phyloP scores from a whole-genome alignment of 2,888 invertebrate species.

The Drosophila lacicola region DNA sequence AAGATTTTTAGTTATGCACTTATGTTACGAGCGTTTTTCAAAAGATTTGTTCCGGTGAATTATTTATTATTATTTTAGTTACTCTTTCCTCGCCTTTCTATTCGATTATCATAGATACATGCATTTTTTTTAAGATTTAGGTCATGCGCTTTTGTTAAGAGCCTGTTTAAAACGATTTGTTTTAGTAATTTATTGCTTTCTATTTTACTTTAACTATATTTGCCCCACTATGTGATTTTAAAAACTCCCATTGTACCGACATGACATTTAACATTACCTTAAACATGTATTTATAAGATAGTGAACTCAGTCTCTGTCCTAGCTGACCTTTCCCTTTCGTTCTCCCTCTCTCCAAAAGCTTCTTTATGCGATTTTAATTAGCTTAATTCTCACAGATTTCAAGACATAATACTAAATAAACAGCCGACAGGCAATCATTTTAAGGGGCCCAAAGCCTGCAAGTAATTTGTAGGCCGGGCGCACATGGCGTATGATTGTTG shows the following conservation, averaged over 20 bases:
- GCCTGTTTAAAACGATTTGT: too few relatives aligned
- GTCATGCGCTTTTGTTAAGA: too few relatives aligned
- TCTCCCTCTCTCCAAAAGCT: neutral
- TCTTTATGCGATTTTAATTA: constrained; percentile 1
- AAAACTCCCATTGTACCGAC: neutral
- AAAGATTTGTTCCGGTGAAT: too few relatives aligned
- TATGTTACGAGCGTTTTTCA: too few relatives aligned
- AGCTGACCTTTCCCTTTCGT: neutral
- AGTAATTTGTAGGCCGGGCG: constrained; percentile 52
- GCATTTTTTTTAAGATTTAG: too few relatives aligned
- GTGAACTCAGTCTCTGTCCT: neutral
- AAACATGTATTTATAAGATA: neutral
- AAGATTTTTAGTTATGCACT: too few relatives aligned
- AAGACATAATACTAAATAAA: constrained; percentile 9
- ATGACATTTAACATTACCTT: neutral
- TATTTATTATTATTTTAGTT: too few relatives aligned
- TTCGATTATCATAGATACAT: too few relatives aligned
- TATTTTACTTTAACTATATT: neutral
- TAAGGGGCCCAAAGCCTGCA: constrained; percentile 29
- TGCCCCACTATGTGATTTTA: neutral
- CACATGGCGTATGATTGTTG: constrained; percentile 58
- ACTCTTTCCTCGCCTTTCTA: too few relatives aligned
- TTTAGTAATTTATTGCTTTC: too few relatives aligned
- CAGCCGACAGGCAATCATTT: constrained; percentile 40
- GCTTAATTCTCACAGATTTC: constrained; percentile 14